Percentiles rank a stretch among this genome's conserved stretches.
Evolutionary conservation across 1,140 invertebrate genomes (phyloP).

Genomic region (Choristoneura fumiferana): DNA sequence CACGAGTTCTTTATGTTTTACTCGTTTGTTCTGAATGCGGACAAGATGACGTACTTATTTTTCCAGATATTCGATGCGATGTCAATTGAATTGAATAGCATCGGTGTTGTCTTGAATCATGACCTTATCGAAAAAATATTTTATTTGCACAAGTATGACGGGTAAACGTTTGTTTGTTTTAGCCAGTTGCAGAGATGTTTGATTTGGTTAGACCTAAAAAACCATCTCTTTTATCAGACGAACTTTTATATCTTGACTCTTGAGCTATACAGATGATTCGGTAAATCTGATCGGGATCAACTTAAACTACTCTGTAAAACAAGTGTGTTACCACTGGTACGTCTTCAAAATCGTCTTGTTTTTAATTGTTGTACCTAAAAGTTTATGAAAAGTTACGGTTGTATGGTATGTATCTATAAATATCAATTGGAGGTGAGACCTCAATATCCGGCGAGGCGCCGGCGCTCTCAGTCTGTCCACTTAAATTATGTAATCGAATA

Average conservation of each 20-base stretch:
- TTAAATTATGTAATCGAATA: slow-evolving; percentile 60
- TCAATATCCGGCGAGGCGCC: slow-evolving; percentile 27
- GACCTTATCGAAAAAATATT: slow-evolving; percentile 18
- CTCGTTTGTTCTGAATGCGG: slow-evolving; percentile 10
- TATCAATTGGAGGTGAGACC: neutral
- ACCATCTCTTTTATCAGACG: too few relatives aligned
- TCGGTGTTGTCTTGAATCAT: slow-evolving; percentile 8
- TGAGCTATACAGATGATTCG: too few relatives aligned
- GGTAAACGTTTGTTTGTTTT: slow-evolving; percentile 9
- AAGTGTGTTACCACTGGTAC: too few relatives aligned
- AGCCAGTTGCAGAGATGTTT: slow-evolving; percentile 1
- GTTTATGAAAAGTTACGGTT: too few relatives aligned
- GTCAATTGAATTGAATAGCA: neutral
- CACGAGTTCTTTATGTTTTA: neutral
- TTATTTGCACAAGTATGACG: slow-evolving; percentile 10
- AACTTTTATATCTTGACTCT: too few relatives aligned
- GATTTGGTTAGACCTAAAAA: too few relatives aligned
- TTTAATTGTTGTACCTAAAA: too few relatives aligned
- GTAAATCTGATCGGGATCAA: too few relatives aligned
- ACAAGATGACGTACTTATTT: neutral
- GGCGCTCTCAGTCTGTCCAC: slow-evolving; percentile 31
- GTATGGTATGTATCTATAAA: neutral
- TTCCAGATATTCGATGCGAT: neutral
- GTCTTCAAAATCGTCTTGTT: too few relatives aligned
- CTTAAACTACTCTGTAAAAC: too few relatives aligned